These are phyloP conservation scores for Erythrocercus mccallii DNA, from an alignment of 2,113 vertebrate genomes.

Conservation along the genomic window DNA sequence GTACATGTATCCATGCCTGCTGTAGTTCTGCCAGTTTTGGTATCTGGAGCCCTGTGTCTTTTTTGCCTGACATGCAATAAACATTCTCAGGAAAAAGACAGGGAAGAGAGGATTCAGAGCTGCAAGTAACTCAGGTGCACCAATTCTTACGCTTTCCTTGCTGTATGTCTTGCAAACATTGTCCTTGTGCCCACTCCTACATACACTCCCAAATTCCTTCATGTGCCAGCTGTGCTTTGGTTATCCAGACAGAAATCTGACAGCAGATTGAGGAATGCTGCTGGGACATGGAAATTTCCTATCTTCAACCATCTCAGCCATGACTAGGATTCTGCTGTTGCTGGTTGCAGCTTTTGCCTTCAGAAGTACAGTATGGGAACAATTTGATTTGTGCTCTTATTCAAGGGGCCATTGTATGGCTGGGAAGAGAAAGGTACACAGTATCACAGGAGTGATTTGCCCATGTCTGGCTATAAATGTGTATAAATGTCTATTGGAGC, in stretches of 20 bases:
- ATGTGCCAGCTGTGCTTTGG: neutral
- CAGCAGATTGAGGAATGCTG: neutral
- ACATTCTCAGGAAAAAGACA: neutral
- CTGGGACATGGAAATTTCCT: neutral
- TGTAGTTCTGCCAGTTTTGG: neutral
- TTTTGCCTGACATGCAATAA: neutral
- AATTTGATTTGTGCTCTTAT: neutral
- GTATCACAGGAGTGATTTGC: neutral
- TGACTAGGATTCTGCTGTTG: neutral
- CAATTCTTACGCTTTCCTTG: neutral
- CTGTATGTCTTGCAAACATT: neutral
- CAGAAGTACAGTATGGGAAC: fast-evolving
- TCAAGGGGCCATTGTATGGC: neutral
- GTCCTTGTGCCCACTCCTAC: neutral
- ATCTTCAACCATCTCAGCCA: neutral
- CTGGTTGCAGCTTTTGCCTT: neutral
- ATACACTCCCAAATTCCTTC: neutral
- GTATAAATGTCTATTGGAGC: neutral
- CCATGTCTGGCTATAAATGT: neutral
- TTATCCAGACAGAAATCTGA: neutral
- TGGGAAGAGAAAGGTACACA: neutral
- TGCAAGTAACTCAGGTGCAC: neutral
- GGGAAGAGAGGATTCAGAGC: neutral
- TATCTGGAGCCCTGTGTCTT: neutral
- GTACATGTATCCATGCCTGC: neutral